Conservation (phyloP, 1,140 invertebrate genomes). For the Ooceraea biroi region DNA sequence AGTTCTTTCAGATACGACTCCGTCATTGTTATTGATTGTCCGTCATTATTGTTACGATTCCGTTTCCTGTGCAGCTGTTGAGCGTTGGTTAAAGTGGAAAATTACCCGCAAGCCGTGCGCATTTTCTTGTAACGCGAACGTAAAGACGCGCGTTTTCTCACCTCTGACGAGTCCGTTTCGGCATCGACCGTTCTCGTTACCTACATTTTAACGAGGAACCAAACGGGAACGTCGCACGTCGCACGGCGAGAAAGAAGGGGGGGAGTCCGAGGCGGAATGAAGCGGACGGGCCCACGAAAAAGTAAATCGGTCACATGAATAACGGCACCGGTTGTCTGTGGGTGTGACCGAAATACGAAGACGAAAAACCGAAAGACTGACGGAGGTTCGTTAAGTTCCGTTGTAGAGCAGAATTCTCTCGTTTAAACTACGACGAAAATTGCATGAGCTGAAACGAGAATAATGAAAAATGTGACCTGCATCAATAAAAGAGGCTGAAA, state of each 20-base stretch:
- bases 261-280: neutral
- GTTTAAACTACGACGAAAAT: no score
- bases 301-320: slow-evolving; percentile 67
- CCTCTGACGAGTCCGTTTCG: slow-evolving; percentile 54
- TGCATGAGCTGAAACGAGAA: no score
- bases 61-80: slow-evolving; percentile 7
- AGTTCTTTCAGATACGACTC: neutral
- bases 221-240: slow-evolving; percentile 5
- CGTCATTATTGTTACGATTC: neutral
- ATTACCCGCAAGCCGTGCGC: neutral
- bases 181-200: slow-evolving; percentile 59
- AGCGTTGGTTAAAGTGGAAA: slow-evolving; percentile 2
- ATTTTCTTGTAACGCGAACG: slow-evolving; percentile 13
- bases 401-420: neutral
- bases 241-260: neutral
- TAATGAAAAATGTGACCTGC: no score
- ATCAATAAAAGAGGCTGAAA: no score
- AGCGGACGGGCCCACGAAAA: slow-evolving; percentile 54
- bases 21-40: slow-evolving; percentile 20
- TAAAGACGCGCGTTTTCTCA: neutral
- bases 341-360: neutral
- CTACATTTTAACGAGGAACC: slow-evolving; percentile 59
- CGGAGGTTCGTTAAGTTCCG: neutral
- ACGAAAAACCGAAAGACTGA: neutral
- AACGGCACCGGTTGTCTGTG: slow-evolving; percentile 58